phyloP scores from a whole-genome alignment of 2,797 vertebrate species.

The Poecile montanus region DNA sequence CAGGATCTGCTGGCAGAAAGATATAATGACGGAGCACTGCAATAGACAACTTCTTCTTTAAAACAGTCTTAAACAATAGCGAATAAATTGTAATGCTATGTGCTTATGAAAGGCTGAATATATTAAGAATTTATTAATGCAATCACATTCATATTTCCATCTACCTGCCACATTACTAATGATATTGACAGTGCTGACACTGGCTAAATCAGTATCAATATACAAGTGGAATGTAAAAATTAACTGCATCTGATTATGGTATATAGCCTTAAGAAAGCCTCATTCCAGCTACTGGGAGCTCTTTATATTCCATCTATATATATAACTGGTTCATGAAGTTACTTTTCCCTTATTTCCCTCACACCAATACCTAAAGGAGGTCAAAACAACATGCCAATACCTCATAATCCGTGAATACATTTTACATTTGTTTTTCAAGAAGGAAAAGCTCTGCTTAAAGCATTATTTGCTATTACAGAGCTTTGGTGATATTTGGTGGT shows the following conservation, averaged over 20 bases:
- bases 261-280: conserved; percentile 23
- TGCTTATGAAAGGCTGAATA: conserved; percentile 64
- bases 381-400: background rate
- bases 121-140: conserved; percentile 68
- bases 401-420: background rate
- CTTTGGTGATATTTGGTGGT: background rate
- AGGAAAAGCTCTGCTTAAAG: background rate
- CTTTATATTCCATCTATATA: background rate
- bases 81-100: conserved; percentile 41
- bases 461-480: background rate
- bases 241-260: conserved; percentile 57
- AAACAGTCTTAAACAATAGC: conserved; percentile 8
- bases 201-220: conserved; percentile 67
- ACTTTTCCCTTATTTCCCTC: background rate
- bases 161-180: conserved; percentile 65
- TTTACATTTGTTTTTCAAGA: background rate
- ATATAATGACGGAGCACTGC: background rate
- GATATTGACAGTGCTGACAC: conserved; percentile 69
- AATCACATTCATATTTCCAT: conserved; percentile 66
- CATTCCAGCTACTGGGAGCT: background rate
- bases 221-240: conserved; percentile 52
- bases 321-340: background rate
- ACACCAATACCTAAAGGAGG: background rate
- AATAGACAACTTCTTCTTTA: conserved; percentile 6
- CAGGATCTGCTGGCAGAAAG: background rate